Conservation (phyloP, 2,113 vertebrate genomes). For the Oryzias curvinotus region DNA sequence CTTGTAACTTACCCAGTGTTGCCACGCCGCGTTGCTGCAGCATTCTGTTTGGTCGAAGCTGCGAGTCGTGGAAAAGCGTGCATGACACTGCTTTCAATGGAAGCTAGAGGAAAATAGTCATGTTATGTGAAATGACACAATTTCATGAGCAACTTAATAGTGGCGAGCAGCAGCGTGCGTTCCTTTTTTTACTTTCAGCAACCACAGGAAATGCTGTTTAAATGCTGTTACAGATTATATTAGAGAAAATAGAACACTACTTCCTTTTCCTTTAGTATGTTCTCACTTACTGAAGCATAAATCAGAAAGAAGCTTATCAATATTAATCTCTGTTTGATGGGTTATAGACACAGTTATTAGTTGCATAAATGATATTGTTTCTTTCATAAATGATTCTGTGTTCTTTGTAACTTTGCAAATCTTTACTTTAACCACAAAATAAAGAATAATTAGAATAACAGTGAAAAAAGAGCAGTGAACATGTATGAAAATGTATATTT, state of each 20-base stretch:
- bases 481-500: too few species aligned
- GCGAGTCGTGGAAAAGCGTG: constrained; percentile 11
- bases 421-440: background rate
- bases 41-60: background rate
- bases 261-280: too few species aligned
- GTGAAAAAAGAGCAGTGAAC: too few species aligned
- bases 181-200: background rate
- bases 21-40: constrained; percentile 19
- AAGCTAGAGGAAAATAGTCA: background rate
- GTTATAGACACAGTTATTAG: background rate
- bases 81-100: constrained; percentile 15
- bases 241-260: too few species aligned
- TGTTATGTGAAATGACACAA: background rate
- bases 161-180: background rate
- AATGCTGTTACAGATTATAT: background rate
- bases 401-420: background rate
- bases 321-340: too few species aligned
- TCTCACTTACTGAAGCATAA: too few species aligned
- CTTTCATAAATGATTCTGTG: background rate
- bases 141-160: background rate
- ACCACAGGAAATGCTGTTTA: background rate
- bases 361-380: background rate
- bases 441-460: too few species aligned
- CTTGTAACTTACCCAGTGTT: constrained; percentile 34
- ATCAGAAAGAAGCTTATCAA: too few species aligned